Evolutionary conservation across 2,888 invertebrate genomes (phyloP).

Genomic region (Limnephilus auricula): DNA sequence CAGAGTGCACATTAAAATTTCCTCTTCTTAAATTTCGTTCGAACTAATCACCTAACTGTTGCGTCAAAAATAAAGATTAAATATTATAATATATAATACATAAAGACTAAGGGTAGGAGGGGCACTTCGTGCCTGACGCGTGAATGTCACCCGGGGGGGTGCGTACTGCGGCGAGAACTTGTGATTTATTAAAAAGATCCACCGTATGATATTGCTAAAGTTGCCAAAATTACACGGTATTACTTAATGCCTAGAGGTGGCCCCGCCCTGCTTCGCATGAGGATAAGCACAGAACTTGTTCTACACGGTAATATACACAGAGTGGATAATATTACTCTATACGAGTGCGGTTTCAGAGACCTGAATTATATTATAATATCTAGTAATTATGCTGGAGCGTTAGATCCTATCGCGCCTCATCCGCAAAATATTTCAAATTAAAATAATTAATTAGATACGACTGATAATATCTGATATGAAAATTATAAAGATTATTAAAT

Average conservation of each 20-base stretch:
- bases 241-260: conserved; percentile 16
- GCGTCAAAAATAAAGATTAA: neutral
- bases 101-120: neutral
- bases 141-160: neutral
- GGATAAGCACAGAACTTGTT: neutral
- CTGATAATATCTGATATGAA: neutral
- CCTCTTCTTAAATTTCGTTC: neutral
- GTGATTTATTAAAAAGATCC: conserved; percentile 49
- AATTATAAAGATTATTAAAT: neutral
- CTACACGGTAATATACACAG: neutral
- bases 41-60: neutral
- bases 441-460: neutral
- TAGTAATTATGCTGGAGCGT: neutral
- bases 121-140: neutral
- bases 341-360: neutral
- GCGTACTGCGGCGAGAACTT: neutral
- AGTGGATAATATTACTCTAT: neutral
- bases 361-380: neutral
- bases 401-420: neutral
- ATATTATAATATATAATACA: neutral
- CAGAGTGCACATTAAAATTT: too few relatives aligned
- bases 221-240: conserved; percentile 35
- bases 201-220: conserved; percentile 20
- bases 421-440: neutral
- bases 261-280: neutral